Evolutionary conservation across 92 coral and sea anemone species (phyloP), one percentile per base, ranked within the genome.

Genomic region (Palythoa grandiflora): DNA sequence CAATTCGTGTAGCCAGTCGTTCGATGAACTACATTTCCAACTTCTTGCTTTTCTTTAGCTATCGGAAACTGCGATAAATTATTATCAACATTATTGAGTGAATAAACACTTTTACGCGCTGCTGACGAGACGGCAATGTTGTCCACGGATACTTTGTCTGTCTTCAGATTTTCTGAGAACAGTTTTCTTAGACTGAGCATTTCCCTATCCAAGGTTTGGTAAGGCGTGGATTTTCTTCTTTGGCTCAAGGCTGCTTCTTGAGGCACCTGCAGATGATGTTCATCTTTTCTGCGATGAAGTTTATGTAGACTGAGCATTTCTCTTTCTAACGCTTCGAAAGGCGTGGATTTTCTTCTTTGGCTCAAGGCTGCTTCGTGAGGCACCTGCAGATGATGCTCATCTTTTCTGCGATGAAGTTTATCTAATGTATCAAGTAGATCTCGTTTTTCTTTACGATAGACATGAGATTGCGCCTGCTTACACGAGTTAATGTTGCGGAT

Each of bases 371-470:
- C 73, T 70, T 71, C 77, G 37, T 88, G 84, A 17, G 84, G 87
- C 36, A 90, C 95, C 11, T 74, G 40, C 19, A 80, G 68, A 78
- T 91, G 94, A 8, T 87, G 90, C 36, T 93, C 86, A 16, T 96
- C 96, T 76, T 97, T 94, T 77, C 91, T 89, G 35, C 90, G 91
- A 50, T 92, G 89, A 40, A 97, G 89, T 84, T 96, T 92, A 73
- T 84, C 88, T 38, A 97, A 88, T 8, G 98, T 93, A 55, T 78
- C 89, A 9, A 89, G 77, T 38, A 97, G 87, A 50, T 95, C 99
- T 76, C 92, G 87, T 68, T 97, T 96, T 54, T 97, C 99, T 84
- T 97, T 97, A 54, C 98, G 86, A 84, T 93, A 93, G 51, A 93
- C 90, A 61, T 97, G 99, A 36, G 91, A 89, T 68, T 94, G 95